Conservation (phyloP, 2,113 vertebrate species). For the Hassar affinis region DNA sequence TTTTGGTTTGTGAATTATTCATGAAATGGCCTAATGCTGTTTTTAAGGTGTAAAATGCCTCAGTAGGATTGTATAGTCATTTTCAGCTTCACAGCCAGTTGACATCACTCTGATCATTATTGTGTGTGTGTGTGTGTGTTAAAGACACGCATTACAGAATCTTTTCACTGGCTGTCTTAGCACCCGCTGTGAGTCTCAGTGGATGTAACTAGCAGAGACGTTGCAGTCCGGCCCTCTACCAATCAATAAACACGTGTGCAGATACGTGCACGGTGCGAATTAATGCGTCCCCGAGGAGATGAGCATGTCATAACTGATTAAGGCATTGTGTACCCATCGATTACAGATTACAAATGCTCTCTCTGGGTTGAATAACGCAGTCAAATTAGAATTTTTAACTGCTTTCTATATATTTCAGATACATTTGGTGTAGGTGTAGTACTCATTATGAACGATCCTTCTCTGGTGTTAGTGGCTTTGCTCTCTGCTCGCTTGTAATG, state of each 20-base stretch:
- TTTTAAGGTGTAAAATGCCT: background rate
- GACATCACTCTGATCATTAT: slow-evolving; percentile 30
- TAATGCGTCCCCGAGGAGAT: slow-evolving; percentile 67
- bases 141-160: slow-evolving; percentile 22
- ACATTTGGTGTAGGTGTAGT: background rate
- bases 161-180: slow-evolving; percentile 49
- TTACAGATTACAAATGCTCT: slow-evolving; percentile 1
- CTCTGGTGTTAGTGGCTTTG: background rate
- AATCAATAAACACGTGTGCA: slow-evolving; percentile 70
- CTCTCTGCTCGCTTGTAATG: background rate
- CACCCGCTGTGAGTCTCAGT: slow-evolving; percentile 59
- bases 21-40: background rate
- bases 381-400: background rate
- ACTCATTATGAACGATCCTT: background rate
- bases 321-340: slow-evolving; percentile 59
- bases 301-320: slow-evolving; percentile 68
- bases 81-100: slow-evolving; percentile 14
- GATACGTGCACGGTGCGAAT: slow-evolving; percentile 65
- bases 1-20: slow-evolving; percentile 1
- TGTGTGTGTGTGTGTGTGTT: background rate
- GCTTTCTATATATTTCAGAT: background rate
- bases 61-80: background rate
- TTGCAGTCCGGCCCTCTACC: slow-evolving; percentile 40
- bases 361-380: background rate
- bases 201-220: slow-evolving; percentile 53